These are phyloP conservation scores for Dendrocincla fuliginosa DNA, from an alignment of 2,797 vertebrate genomes.

Conservation along the genomic window DNA sequence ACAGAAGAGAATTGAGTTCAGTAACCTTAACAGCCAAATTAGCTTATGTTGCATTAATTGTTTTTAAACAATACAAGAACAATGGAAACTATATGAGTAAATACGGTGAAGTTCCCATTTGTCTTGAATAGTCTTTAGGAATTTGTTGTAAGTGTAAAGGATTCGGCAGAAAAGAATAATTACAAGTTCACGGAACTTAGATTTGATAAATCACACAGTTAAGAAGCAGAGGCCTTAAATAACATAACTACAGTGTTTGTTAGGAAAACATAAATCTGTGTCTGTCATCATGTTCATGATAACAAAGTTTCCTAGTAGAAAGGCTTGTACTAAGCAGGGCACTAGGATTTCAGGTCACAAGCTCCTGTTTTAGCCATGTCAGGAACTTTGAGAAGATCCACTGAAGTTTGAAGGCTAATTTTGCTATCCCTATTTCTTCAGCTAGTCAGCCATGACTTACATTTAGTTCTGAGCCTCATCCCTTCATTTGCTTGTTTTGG, in stretches of 20 bases:
- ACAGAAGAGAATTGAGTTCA: neutral
- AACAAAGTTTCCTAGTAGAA: neutral
- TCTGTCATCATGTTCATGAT: neutral
- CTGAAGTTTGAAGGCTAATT: neutral
- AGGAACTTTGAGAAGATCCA: neutral
- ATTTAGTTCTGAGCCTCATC: neutral
- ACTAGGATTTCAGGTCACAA: neutral
- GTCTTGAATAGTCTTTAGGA: slow-evolving; percentile 19
- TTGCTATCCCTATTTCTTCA: slow-evolving; percentile 25
- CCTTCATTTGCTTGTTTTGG: slow-evolving; percentile 29
- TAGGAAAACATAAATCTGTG: neutral
- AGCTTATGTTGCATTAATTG: neutral
- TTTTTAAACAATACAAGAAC: slow-evolving; percentile 9
- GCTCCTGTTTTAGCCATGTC: neutral
- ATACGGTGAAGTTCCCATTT: slow-evolving; percentile 28
- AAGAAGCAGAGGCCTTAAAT: slow-evolving; percentile 1
- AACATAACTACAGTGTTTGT: neutral
- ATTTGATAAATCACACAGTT: neutral
- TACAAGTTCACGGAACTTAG: slow-evolving; percentile 42
- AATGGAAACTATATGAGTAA: neutral
- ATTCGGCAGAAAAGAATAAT: slow-evolving; percentile 20
- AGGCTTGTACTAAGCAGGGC: neutral
- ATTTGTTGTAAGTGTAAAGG: slow-evolving; percentile 17
- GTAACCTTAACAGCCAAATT: slow-evolving; percentile 14
- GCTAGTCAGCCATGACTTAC: neutral